Base-by-base conservation (phyloP, 2,888 invertebrate species). In the Liposcelis brunnea region DNA sequence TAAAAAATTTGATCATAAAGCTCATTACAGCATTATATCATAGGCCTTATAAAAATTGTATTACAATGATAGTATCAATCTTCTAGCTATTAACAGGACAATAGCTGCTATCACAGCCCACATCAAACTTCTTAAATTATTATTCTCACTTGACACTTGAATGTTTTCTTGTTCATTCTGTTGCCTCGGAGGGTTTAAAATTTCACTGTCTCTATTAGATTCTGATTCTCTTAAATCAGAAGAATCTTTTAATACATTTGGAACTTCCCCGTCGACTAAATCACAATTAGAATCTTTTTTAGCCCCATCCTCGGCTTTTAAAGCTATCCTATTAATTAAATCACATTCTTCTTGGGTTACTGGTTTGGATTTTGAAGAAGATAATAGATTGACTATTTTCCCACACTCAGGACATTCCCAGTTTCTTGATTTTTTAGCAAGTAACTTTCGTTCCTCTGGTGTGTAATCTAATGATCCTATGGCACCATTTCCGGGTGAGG, bases 391-490 rank as follows among this genome's bases (percentile, higher is more conserved):
- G 2, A 65, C 59, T 43, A 77, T 68, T 52, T 64, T 66, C 1
- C 80, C 80, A 61, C 80, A 81, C 10, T 61, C 61, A 1, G 67
- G 61, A 55, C 80, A 81, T 53, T 70, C 69, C 74, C 75, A 80
- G 45, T 63, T 66, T 45, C 65, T 59, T 1, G 79, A 79, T 72
- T 79, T 82, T 57, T 74, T 78, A 7, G 91, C 90, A 42, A 94
- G 68, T 40, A 69, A 61, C 58, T 77, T 77, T 46, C 93, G 71
- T 60, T 91, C 91, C 44, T 82, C 80, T n/a, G 79, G 67, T 1
- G 82, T 75, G 59, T 89, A 93, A 60, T 93, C 89, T 16, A 94
- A 64, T 2, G 90, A 83, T 5, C 93, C 94, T 49, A 95, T 83
- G 2, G 91, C 90, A 2, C 90, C 89, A 54, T 78, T 80, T 7